Percentiles rank a stretch among this genome's conserved stretches.
Evolutionary conservation across 2,888 invertebrate species (phyloP).

Genomic region (Dasysyrphus albostriatus): DNA sequence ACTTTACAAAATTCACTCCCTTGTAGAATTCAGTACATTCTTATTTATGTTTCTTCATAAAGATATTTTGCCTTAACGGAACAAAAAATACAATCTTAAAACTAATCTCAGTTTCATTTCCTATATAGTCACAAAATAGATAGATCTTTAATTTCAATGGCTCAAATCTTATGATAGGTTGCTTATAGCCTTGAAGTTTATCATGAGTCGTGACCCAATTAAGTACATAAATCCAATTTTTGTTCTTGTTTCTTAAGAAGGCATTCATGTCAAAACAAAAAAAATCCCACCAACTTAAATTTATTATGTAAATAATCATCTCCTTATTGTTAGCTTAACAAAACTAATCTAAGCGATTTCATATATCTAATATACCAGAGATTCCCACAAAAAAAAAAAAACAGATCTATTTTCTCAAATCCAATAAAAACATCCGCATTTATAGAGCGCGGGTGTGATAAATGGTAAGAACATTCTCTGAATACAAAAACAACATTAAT

Average conservation of each 20-base stretch:
- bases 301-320: slow-evolving; percentile 33
- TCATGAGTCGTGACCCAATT: not conserved
- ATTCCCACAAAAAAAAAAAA: not conserved
- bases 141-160: no score
- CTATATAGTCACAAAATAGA: no score
- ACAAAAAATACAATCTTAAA: no score
- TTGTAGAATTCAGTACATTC: no score
- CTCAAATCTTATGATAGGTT: not conserved
- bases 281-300: slow-evolving; percentile 5
- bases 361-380: not conserved
- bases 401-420: slow-evolving; percentile 22
- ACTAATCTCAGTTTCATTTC: no score
- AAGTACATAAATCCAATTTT: not conserved
- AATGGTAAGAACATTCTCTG: slow-evolving; percentile 17
- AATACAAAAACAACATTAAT: slow-evolving; percentile 37
- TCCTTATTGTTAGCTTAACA: slow-evolving; percentile 19
- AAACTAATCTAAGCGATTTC: slow-evolving; percentile 4
- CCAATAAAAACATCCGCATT: slow-evolving; percentile 29
- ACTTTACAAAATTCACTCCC: no score
- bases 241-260: not conserved
- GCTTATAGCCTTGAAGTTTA: not conserved
- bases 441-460: slow-evolving; percentile 29
- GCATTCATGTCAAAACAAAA: not conserved
- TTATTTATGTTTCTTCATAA: no score
- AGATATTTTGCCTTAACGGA: no score